Conservation (phyloP, 2,797 vertebrate species). For the Muraenolepis orangiensis region DNA sequence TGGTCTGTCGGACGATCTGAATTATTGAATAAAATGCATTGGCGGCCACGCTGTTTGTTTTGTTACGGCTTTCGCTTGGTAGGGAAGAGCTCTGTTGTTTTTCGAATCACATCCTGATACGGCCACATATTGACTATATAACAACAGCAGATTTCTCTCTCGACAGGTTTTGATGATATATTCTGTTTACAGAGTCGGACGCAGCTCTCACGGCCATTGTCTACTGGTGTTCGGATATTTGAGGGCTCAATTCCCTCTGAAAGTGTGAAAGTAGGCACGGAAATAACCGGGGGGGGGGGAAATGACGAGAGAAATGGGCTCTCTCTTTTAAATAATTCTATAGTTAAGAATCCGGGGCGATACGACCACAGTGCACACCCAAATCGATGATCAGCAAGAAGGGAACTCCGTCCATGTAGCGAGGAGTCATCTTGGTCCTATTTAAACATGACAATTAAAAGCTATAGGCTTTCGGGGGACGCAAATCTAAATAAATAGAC, state of each 20-base stretch:
- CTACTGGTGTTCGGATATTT: background rate
- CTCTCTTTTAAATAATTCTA: background rate
- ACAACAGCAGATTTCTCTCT: background rate
- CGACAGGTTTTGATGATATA: background rate
- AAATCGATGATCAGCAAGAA: conserved; percentile 37
- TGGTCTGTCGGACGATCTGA: background rate
- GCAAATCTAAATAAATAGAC: conserved; percentile 37
- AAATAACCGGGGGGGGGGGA: conserved; percentile 24
- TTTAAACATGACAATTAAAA: conserved; percentile 47
- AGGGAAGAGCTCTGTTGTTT: too few relatives aligned
- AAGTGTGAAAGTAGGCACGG: conserved; percentile 23
- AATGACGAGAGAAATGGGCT: conserved; percentile 44
- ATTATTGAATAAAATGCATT: background rate
- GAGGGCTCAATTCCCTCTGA: conserved; percentile 25
- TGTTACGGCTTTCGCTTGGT: background rate
- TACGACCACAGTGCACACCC: conserved; percentile 11
- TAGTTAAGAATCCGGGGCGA: too few relatives aligned
- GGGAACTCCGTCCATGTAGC: conserved; percentile 51
- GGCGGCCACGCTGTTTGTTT: background rate
- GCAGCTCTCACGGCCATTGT: background rate
- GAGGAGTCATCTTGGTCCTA: conserved; percentile 63
- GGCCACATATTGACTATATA: background rate
- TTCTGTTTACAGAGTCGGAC: background rate
- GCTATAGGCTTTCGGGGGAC: conserved; percentile 58
- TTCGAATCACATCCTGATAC: background rate